Evolutionary conservation across 2,888 invertebrate species (phyloP).

Genomic region (Bellardia bayeri): DNA sequence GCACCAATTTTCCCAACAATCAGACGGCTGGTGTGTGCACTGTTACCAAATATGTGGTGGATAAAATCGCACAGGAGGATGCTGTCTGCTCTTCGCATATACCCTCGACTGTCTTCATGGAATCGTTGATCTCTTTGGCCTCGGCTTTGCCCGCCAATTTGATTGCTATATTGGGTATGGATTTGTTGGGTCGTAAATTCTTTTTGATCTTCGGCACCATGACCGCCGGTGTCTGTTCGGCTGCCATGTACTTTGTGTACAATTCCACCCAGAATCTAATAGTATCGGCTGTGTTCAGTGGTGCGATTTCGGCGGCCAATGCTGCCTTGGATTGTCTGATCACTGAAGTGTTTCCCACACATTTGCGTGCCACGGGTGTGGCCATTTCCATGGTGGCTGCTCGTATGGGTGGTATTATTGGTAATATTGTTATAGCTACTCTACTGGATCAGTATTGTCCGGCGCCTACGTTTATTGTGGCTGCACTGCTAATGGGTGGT

Average conservation of each 20-base stretch:
- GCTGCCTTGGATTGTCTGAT: slow-evolving; percentile 96
- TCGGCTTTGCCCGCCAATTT: slow-evolving; percentile 94
- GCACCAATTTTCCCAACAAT: slow-evolving; percentile 87
- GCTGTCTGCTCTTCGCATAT: slow-evolving; percentile 89
- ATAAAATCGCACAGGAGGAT: slow-evolving; percentile 86
- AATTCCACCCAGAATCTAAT: slow-evolving; percentile 93
- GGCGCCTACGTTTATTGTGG: slow-evolving; percentile 96
- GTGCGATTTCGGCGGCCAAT: slow-evolving; percentile 94
- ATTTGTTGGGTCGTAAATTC: slow-evolving; percentile 91
- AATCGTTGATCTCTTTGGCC: slow-evolving; percentile 93
- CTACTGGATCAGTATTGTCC: slow-evolving; percentile 95
- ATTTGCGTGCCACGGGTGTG: slow-evolving; percentile 95
- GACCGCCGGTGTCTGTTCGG: slow-evolving; percentile 92
- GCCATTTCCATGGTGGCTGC: slow-evolving; percentile 96
- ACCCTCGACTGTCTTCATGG: slow-evolving; percentile 92
- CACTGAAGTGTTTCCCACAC: slow-evolving; percentile 96
- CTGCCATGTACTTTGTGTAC: slow-evolving; percentile 93
- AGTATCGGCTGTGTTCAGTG: slow-evolving; percentile 93
- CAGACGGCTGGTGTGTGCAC: slow-evolving; percentile 89
- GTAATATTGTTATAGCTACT: slow-evolving; percentile 91
- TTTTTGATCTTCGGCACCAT: slow-evolving; percentile 92
- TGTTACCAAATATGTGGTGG: slow-evolving; percentile 91
- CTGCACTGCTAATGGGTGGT: slow-evolving; percentile 92
- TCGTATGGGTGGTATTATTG: slow-evolving; percentile 92
- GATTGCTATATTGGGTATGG: slow-evolving; percentile 93